phyloP scores from a whole-genome alignment of 2,797 vertebrate genomes.

The Phyllotis vaccarum region DNA sequence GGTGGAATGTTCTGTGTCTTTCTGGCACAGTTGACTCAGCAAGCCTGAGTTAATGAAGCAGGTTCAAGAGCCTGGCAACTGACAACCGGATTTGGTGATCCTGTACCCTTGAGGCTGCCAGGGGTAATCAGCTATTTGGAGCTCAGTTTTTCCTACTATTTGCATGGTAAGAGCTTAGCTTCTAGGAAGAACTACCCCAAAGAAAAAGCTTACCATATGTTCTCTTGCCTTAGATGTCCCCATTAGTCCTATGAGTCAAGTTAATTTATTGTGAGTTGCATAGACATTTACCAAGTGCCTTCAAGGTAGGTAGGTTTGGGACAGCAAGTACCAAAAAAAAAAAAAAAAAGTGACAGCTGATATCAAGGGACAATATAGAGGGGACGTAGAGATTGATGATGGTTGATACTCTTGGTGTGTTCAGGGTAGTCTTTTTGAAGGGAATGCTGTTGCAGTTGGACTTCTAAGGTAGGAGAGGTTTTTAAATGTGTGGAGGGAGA shows the following conservation, averaged over 20 bases:
- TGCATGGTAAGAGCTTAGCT: conserved; percentile 11
- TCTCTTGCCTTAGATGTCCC: neutral
- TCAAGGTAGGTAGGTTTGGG: neutral
- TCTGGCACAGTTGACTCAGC: conserved; percentile 71
- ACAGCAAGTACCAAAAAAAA: neutral
- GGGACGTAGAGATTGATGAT: neutral
- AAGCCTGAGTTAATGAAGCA: conserved; percentile 68
- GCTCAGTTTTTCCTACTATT: conserved; percentile 32
- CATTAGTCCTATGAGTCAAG: conserved; percentile 27
- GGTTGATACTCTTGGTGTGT: neutral
- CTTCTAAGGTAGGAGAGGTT: neutral
- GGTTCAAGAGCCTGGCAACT: conserved; percentile 65
- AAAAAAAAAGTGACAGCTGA: neutral
- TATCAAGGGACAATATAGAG: neutral
- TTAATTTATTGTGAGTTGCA: neutral
- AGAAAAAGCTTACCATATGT: neutral
- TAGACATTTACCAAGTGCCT: neutral
- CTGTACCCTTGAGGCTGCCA: conserved; percentile 12
- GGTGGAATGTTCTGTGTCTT: conserved; percentile 70
- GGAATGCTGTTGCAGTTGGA: neutral
- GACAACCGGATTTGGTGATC: conserved; percentile 49
- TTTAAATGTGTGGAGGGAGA: neutral
- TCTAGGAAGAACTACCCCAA: conserved; percentile 8
- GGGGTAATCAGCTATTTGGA: conserved; percentile 27
- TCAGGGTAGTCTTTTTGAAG: neutral